Conservation (phyloP, 2,888 invertebrate genomes). For the Drosophila algonquin region DNA sequence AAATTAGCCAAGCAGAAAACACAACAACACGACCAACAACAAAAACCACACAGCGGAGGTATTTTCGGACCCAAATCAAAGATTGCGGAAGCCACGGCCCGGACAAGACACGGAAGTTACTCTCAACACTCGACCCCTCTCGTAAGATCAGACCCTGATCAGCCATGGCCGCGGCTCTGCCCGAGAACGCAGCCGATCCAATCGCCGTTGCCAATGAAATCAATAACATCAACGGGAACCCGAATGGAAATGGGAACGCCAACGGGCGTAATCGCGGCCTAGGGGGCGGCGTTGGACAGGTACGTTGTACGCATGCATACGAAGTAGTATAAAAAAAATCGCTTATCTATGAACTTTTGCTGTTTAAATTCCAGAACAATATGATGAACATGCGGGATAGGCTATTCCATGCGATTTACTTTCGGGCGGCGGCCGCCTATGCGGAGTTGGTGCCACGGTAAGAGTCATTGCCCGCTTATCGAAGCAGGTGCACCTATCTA, state of each 20-base stretch:
- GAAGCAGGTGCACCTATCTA: neutral
- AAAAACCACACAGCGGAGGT: slow-evolving; percentile 40
- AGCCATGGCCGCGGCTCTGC: slow-evolving; percentile 61
- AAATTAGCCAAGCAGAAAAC: neutral
- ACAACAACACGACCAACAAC: slow-evolving; percentile 7
- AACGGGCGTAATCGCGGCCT: slow-evolving; percentile 70
- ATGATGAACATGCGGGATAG: slow-evolving; percentile 94
- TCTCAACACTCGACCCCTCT: slow-evolving; percentile 42
- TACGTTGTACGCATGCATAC: slow-evolving; percentile 29
- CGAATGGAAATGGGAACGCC: slow-evolving; percentile 12
- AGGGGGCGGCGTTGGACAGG: slow-evolving; percentile 58
- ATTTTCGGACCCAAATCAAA: slow-evolving; percentile 29
- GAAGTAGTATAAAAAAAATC: neutral
- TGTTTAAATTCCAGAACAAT: slow-evolving; percentile 86
- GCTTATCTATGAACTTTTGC: slow-evolving; percentile 19
- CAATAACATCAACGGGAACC: slow-evolving; percentile 71
- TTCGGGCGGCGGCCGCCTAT: slow-evolving; percentile 95
- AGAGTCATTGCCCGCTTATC: slow-evolving; percentile 56
- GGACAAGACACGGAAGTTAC: slow-evolving; percentile 62
- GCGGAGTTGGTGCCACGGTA: slow-evolving; percentile 94
- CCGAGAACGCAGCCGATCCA: slow-evolving; percentile 62
- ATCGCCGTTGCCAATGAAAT: slow-evolving; percentile 73
- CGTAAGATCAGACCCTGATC: slow-evolving; percentile 20
- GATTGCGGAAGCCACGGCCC: slow-evolving; percentile 27
- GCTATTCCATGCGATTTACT: slow-evolving; percentile 97